Evolutionary conservation across 2,113 vertebrate genomes (phyloP).

Genomic region (Arothron firmamentum): DNA sequence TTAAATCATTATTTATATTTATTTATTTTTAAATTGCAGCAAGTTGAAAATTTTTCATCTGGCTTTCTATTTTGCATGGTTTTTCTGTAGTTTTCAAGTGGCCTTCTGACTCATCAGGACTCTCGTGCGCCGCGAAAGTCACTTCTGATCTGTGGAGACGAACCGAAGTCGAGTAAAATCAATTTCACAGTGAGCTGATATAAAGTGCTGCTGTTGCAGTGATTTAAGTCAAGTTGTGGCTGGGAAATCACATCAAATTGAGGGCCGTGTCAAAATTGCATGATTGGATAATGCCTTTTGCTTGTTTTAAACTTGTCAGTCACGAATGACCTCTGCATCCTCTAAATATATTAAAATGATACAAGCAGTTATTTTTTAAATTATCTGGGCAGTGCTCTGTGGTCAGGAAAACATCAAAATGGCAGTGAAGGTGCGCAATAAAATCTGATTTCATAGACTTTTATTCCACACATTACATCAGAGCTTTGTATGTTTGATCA

Average conservation of each 20-base stretch:
- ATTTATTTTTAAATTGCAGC: too few species aligned
- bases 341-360: neutral
- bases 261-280: neutral
- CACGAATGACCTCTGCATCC: constrained; percentile 4
- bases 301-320: neutral
- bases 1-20: too few species aligned
- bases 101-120: constrained; percentile 19
- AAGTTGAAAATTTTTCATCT: neutral
- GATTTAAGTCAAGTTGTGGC: constrained; percentile 18
- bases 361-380: neutral
- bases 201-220: constrained; percentile 14
- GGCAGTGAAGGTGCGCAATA: neutral
- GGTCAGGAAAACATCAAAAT: neutral
- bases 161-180: constrained; percentile 31
- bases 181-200: constrained; percentile 28
- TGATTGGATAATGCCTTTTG: constrained; percentile 7
- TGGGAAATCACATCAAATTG: constrained; percentile 19
- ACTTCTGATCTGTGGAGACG: constrained; percentile 21
- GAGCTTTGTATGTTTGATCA: too few species aligned
- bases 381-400: neutral
- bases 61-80: constrained; percentile 5
- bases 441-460: neutral
- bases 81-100: constrained; percentile 8
- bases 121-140: constrained; percentile 16
- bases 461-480: too few species aligned